Evolutionary conservation across 2,797 vertebrate genomes (phyloP), one percentile per base, ranked within the genome.

Genomic region (Thalassophryne amazonica): DNA sequence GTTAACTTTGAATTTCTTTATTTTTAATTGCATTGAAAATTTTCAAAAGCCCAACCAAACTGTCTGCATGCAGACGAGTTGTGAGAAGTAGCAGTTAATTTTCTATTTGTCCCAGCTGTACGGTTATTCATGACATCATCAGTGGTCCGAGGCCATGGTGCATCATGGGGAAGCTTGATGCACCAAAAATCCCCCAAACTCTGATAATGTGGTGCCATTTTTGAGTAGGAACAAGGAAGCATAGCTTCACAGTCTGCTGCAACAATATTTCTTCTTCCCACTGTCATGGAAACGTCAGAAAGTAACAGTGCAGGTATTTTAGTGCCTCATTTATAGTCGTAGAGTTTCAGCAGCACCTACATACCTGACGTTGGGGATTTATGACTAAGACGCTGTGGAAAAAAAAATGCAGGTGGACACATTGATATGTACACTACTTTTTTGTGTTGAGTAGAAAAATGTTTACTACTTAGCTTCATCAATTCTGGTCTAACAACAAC

Each of bases 1-100:
- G 80, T 87, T 86, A 79, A 78, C 46, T 57, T 11, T 16, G 76
- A 15, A 42, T 20, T 23, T 16, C 24, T 14, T 27, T 34, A 14
- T 32, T 33, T 40, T 50, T 23, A 39, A 42, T 63, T 12, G 0
- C 23, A 18, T 21, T 47, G 30, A 46, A 63, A 56, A 41, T 35
- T 12, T 23, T 28, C n/a, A n/a, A 20, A 42, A 62, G 28, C 3
- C 0, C 7, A 10, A 28, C 6, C 6, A 24, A 33, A 32, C 29
- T 30, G 34, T 34, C 30, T 12, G 9, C 1, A 4, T 4, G 16
- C 3, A 8, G 4, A 30, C 3, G 30, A 16, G 12, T 11, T 11
- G 7, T 11, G 7, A 7, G 19, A 9, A 28, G 29, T 24, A 4
- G 17, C 60, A 34, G 2, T 22, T 39, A 19, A 5, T 52, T 31